A percentile compares a stretch with the other conserved stretches of the same genome.
These are phyloP conservation scores for Parapristionchus giblindavisi DNA, from an alignment of 2,888 invertebrate species.

Conservation along the genomic window DNA sequence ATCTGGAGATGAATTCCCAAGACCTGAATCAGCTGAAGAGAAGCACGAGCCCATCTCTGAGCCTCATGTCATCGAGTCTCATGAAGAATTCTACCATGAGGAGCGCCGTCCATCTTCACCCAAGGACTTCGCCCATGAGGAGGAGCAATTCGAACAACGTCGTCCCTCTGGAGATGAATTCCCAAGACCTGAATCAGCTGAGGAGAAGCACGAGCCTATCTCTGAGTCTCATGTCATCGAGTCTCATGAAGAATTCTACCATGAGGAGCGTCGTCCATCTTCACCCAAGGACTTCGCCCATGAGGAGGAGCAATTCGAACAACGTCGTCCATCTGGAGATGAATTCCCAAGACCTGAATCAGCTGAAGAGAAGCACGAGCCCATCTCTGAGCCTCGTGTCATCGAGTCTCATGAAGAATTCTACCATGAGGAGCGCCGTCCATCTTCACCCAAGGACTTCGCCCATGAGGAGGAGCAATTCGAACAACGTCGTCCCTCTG, in stretches of 20 bases:
- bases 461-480: constrained; percentile 4
- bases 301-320: constrained; percentile 27
- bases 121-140: constrained; percentile 2
- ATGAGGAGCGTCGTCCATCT: constrained; percentile 3
- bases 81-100: not conserved
- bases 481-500: constrained; percentile 14
- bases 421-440: constrained; percentile 37
- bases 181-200: not conserved
- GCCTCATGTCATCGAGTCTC: constrained; percentile 37
- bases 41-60: not conserved
- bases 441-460: constrained; percentile 3
- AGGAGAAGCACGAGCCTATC: constrained; percentile 32
- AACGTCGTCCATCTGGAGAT: not conserved
- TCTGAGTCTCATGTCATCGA: constrained; percentile 24
- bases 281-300: not conserved
- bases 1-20: constrained; percentile 39
- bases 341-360: constrained; percentile 33
- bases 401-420: constrained; percentile 27
- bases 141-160: not conserved
- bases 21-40: constrained; percentile 41
- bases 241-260: constrained; percentile 18
- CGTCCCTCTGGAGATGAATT: constrained; percentile 2
- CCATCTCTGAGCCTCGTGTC: not conserved
- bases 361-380: constrained; percentile 42
- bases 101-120: not conserved